These are phyloP conservation scores for Volucella inanis DNA, from an alignment of 2,888 invertebrate species.

Conservation along the genomic window DNA sequence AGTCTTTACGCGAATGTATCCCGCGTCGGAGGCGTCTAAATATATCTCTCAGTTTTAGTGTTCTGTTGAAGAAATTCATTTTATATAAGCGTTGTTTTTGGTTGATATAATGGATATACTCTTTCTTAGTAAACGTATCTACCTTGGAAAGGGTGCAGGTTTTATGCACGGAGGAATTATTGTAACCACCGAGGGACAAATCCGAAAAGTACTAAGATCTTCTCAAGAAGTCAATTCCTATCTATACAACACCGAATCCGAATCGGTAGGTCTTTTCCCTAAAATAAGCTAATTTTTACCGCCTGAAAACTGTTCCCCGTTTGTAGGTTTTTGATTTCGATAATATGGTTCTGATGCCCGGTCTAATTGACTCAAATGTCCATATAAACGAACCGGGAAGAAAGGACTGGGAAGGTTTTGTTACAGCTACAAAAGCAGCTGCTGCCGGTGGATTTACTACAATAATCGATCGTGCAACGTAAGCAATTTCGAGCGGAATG, in stretches of 20 bases:
- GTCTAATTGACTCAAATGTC: constrained; percentile 89
- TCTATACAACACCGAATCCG: constrained; percentile 83
- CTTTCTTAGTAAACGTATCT: constrained; percentile 83
- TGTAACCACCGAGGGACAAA: constrained; percentile 85
- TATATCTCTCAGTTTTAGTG: too few species aligned
- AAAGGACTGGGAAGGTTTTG: constrained; percentile 89
- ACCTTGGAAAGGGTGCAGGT: constrained; percentile 82
- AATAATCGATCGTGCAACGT: constrained; percentile 89
- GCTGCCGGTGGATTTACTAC: constrained; percentile 89
- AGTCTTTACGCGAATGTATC: too few species aligned
- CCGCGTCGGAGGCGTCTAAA: too few species aligned
- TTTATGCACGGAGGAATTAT: constrained; percentile 86
- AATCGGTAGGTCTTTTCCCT: constrained; percentile 83
- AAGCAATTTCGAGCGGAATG: constrained; percentile 43
- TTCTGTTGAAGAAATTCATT: neutral
- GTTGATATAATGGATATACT: constrained; percentile 80
- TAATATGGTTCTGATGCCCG: constrained; percentile 86
- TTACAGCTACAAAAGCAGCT: constrained; percentile 88
- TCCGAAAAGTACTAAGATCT: constrained; percentile 84
- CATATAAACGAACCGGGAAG: constrained; percentile 90
- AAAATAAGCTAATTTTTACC: neutral
- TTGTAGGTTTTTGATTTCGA: constrained; percentile 83
- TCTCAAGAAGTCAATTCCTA: constrained; percentile 84
- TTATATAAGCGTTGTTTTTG: constrained; percentile 50
- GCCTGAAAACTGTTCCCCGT: neutral